Percentiles rank a stretch among this genome's conserved stretches.
Conservation (phyloP, 2,113 vertebrate genomes). For the Melospiza melodia region DNA sequence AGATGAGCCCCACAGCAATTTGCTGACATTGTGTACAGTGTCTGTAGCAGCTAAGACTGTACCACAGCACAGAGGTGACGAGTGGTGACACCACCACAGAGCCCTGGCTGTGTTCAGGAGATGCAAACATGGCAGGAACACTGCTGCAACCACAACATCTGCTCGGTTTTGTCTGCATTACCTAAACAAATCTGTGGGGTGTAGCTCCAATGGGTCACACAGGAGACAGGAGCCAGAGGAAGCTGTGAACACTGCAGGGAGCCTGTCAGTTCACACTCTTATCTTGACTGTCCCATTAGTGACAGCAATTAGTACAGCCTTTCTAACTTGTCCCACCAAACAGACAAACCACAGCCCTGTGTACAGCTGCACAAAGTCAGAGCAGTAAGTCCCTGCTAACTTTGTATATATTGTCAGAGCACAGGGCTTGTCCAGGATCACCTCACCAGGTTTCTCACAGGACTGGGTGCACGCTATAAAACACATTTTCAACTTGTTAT, state of each 20-base stretch:
- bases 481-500: not conserved
- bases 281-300: not conserved
- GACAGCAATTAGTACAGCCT: not conserved
- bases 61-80: not conserved
- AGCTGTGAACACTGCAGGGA: not conserved
- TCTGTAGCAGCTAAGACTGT: not conserved
- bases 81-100: not conserved
- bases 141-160: not conserved
- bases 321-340: not conserved
- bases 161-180: not conserved
- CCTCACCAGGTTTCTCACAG: not conserved
- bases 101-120: not conserved
- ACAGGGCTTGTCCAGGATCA: not conserved
- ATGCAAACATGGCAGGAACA: not conserved
- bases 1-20: not conserved
- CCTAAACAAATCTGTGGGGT: not conserved
- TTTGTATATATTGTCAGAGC: not conserved
- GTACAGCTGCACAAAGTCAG: not conserved
- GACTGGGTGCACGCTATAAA: not conserved
- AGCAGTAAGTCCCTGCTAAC: not conserved
- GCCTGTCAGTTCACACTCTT: not conserved
- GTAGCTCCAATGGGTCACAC: not conserved
- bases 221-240: not conserved
- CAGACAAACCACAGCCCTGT: not conserved
- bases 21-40: not conserved